Evolutionary conservation across 2,797 vertebrate genomes (phyloP).

Genomic region (Poecilia picta): DNA sequence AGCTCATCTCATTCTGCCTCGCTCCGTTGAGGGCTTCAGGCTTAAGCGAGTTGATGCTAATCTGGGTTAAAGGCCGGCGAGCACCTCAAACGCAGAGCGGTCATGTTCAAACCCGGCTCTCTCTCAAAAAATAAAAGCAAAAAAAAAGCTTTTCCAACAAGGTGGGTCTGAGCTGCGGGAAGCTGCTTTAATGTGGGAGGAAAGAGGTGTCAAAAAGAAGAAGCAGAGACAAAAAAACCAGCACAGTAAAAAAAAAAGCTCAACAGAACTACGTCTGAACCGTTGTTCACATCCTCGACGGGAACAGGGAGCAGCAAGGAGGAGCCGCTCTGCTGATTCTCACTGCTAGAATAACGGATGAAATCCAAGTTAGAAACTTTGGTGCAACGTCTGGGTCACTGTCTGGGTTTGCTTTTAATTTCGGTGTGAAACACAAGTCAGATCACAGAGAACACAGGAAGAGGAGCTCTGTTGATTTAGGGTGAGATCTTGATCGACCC

Average conservation of each 20-base stretch:
- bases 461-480: constrained; percentile 9
- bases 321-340: not conserved
- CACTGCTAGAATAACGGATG: constrained; percentile 13
- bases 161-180: constrained; percentile 65
- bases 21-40: not conserved
- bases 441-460: constrained; percentile 11
- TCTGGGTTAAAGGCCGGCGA: constrained; percentile 41
- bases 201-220: constrained; percentile 55
- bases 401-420: constrained; percentile 39
- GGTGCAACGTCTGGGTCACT: constrained; percentile 31
- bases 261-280: constrained; percentile 38
- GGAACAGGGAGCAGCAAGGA: constrained; percentile 13
- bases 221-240: constrained; percentile 42
- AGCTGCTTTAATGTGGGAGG: constrained; percentile 56
- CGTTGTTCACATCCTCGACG: constrained; percentile 18
- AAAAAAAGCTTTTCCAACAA: constrained; percentile 56
- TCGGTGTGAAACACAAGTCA: constrained; percentile 19
- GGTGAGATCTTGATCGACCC: not conserved
- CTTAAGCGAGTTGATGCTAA: constrained; percentile 29
- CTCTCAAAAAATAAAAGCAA: constrained; percentile 35
- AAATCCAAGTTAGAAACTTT: constrained; percentile 22
- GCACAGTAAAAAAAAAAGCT: constrained; percentile 23
- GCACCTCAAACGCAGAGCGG: constrained; percentile 39
- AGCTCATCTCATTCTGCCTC: not conserved
- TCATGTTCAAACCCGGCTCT: constrained; percentile 35